Evolutionary conservation across 2,797 vertebrate genomes (phyloP), one percentile per base, ranked within the genome.

Genomic region (Enteromius treurensis): DNA sequence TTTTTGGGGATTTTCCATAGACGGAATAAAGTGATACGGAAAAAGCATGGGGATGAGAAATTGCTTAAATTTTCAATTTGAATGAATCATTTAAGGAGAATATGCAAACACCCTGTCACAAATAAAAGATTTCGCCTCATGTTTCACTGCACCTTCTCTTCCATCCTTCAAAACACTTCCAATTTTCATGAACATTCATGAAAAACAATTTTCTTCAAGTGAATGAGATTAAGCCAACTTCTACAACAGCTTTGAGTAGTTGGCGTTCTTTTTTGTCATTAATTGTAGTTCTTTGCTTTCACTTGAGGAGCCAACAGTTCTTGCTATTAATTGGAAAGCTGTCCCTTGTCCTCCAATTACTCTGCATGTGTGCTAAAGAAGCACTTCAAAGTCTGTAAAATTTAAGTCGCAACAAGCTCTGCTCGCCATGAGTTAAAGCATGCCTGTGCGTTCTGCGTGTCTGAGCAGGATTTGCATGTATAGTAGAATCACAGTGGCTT

Each of bases 401-500:
- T 73, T 21, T 60, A 64, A 40, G 32, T 70, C 62, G 9, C 64
- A 77, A 76, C 49, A 64, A 71, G 81, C 81, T 68, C 34, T 5
- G 9, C 49, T 69, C 73, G 74, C 76, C 68, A 87, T 79, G 77
- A 82, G 81, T 88, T 78, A 85, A 90, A 91, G 80, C 84, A 81
- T 80, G 74, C 87, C 86, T 84, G 78, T 74, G 77, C 81, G 37
- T 83, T 71, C 82, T 85, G 79, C 86, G 55, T 79, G 85, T 87
- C 86, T 85, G 68, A 85, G 82, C 91, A 88, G 88, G 89, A 90
- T 86, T 88, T 90, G 87, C 86, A 88, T 83, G 87, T 65, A 17
- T 85, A 84, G 85, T 85, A 90, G 88, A 87, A 83, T 47, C 15
- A 62, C 78, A 64, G 80, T 62, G 84, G 82, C 77, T 91, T 83